phyloP scores from a whole-genome alignment of 2,797 vertebrate genomes.

The Malacoraja senta region DNA sequence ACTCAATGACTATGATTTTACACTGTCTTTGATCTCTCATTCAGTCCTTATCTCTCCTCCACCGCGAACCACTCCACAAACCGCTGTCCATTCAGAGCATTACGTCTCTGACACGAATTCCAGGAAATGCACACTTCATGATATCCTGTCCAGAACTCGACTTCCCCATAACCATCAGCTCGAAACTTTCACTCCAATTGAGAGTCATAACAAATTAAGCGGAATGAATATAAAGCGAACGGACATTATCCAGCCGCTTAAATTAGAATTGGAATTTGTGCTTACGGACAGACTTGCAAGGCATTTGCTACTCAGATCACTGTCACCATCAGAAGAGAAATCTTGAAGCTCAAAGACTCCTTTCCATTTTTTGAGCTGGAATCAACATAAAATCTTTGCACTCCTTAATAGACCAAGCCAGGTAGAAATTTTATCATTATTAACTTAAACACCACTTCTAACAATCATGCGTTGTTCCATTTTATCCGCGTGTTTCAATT shows the following conservation, averaged over 20 bases:
- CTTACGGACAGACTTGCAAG: not conserved
- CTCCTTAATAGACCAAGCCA: not conserved
- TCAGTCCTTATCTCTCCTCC: not conserved
- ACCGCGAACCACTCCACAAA: too few species aligned
- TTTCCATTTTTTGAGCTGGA: not conserved
- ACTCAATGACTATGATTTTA: too few species aligned
- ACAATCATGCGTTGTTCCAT: not conserved
- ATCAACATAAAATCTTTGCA: not conserved
- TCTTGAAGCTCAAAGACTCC: not conserved
- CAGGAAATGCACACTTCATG: not conserved
- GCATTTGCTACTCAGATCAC: not conserved
- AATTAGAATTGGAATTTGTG: not conserved
- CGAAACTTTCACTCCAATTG: not conserved
- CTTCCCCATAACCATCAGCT: not conserved
- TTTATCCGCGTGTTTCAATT: constrained; percentile 24
- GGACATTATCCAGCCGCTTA: not conserved
- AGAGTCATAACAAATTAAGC: not conserved
- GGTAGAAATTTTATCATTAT: not conserved
- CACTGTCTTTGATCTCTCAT: too few species aligned
- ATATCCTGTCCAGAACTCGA: not conserved
- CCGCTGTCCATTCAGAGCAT: not conserved
- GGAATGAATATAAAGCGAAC: not conserved
- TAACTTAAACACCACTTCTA: not conserved
- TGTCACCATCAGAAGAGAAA: not conserved
- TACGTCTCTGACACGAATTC: not conserved